These are phyloP conservation scores for Aegotheles bennettii DNA, from an alignment of 2,113 vertebrate genomes.

Conservation along the genomic window DNA sequence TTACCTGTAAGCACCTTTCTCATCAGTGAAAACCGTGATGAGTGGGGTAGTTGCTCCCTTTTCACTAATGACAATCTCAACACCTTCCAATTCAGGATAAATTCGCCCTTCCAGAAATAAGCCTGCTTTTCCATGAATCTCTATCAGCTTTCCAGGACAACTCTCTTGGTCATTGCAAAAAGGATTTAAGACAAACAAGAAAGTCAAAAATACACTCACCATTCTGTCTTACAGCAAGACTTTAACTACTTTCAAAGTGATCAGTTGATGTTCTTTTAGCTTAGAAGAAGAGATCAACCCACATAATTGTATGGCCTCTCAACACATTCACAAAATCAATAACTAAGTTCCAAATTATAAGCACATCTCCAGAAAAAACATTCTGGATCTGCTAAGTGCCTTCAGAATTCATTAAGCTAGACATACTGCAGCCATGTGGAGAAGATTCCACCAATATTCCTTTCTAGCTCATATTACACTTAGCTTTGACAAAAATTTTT, in stretches of 20 bases:
- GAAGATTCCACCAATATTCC: neutral
- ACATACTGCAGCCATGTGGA: neutral
- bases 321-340: neutral
- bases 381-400: neutral
- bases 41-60: slow-evolving; percentile 79
- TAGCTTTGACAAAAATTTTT: neutral
- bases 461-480: neutral
- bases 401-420: neutral
- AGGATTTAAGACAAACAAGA: neutral
- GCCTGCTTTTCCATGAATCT: slow-evolving; percentile 89
- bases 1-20: slow-evolving; percentile 91
- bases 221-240: neutral
- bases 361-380: neutral
- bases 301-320: neutral
- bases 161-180: slow-evolving; percentile 76
- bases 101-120: slow-evolving; percentile 91
- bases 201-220: neutral
- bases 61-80: slow-evolving; percentile 92
- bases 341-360: neutral
- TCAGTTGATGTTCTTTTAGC: neutral
- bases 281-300: neutral
- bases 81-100: slow-evolving; percentile 87
- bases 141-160: slow-evolving; percentile 91
- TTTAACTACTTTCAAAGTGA: neutral
- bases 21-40: slow-evolving; percentile 87